Percentiles rank a stretch among this genome's conserved stretches.
phyloP scores from a whole-genome alignment of 92 coral and sea anemone species.

The Metridium senile region DNA sequence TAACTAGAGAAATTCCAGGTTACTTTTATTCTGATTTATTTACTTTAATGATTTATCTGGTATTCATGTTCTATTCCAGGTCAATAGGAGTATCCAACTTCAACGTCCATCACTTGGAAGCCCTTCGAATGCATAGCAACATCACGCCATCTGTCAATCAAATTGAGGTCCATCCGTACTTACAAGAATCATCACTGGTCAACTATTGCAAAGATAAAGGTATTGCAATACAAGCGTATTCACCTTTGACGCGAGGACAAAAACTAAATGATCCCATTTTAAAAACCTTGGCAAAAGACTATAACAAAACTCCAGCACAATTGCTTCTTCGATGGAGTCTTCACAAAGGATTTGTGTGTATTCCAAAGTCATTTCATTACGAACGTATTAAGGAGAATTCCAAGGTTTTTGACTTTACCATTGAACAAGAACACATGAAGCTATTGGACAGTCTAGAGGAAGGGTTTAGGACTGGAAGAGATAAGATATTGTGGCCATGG shows the following conservation, averaged over 20 bases:
- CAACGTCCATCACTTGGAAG: slow-evolving; percentile 90
- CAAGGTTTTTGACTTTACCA: slow-evolving; percentile 75
- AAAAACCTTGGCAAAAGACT: slow-evolving; percentile 47
- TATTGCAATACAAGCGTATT: slow-evolving; percentile 86
- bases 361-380: slow-evolving; percentile 80
- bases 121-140: slow-evolving; percentile 64
- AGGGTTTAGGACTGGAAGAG: slow-evolving; percentile 87
- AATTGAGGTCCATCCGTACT: slow-evolving; percentile 92
- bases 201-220: slow-evolving; percentile 71
- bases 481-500: slow-evolving; percentile 86
- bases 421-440: slow-evolving; percentile 63
- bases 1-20: too few relatives aligned
- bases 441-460: slow-evolving; percentile 79
- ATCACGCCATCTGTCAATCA: slow-evolving; percentile 92
- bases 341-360: slow-evolving; percentile 80
- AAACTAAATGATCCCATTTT: slow-evolving; percentile 71
- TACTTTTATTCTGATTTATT: background rate
- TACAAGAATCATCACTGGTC: slow-evolving; percentile 73
- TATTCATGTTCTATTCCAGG: slow-evolving; percentile 47
- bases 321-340: slow-evolving; percentile 84
- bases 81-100: slow-evolving; percentile 99
- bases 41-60: background rate
- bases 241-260: slow-evolving; percentile 89
- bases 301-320: slow-evolving; percentile 74
- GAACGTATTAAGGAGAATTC: slow-evolving; percentile 83